phyloP scores from a whole-genome alignment of 2,888 invertebrate species.

The Drosophila pseudotalamancana region DNA sequence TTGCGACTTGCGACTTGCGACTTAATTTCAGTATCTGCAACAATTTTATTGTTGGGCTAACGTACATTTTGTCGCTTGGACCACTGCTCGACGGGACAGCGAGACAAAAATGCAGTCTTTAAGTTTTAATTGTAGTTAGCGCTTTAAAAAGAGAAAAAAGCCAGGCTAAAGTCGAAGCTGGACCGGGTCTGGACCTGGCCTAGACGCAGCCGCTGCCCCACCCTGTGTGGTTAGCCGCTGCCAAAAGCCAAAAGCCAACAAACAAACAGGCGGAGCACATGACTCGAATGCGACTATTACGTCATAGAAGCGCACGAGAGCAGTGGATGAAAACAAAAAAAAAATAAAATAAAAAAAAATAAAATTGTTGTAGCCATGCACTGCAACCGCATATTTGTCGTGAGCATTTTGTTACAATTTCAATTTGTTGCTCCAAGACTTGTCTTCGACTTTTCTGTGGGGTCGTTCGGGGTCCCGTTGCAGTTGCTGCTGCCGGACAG shows the following conservation, averaged over 20 bases:
- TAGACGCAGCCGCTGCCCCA: slow-evolving; percentile 27
- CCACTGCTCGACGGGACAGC: slow-evolving; percentile 51
- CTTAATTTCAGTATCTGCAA: slow-evolving; percentile 2
- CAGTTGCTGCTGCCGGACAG: slow-evolving; percentile 4
- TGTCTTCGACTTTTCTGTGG: slow-evolving; percentile 39
- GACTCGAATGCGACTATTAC: slow-evolving; percentile 71
- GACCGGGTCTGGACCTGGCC: slow-evolving; percentile 47
- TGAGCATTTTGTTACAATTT: slow-evolving; percentile 79
- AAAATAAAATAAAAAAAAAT: neutral
- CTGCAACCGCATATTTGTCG: slow-evolving; percentile 74
- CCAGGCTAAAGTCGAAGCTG: slow-evolving; percentile 16
- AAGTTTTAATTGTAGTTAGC: slow-evolving; percentile 45
- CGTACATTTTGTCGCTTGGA: slow-evolving; percentile 14
- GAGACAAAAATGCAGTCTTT: slow-evolving; percentile 50
- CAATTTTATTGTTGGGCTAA: slow-evolving; percentile 21
- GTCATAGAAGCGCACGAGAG: slow-evolving; percentile 54
- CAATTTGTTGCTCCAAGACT: slow-evolving; percentile 70
- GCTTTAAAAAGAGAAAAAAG: slow-evolving; percentile 15
- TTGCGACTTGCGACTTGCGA: too few relatives aligned
- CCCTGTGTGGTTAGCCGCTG: slow-evolving; percentile 35
- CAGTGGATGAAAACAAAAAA: slow-evolving; percentile 1
- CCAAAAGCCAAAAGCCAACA: slow-evolving; percentile 33
- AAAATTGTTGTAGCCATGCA: slow-evolving; percentile 42
- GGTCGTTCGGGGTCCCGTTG: slow-evolving; percentile 32
- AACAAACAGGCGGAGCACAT: slow-evolving; percentile 56